These are phyloP conservation scores for Hyalella azteca DNA, from an alignment of 2,888 invertebrate species.

Conservation along the genomic window DNA sequence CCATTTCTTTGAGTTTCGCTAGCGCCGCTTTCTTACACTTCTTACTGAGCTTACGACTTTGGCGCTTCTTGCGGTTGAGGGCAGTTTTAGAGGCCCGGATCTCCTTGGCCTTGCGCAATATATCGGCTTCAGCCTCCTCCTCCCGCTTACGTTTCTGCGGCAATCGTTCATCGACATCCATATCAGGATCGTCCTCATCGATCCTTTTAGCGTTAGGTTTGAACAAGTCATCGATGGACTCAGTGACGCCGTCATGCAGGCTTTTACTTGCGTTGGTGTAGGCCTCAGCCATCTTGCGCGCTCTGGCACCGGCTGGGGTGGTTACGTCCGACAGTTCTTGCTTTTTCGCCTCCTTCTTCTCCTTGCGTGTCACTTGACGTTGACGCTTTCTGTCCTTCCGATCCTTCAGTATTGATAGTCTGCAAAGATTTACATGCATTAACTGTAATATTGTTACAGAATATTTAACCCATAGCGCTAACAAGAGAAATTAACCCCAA, in stretches of 20 bases:
- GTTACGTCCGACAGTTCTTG: background rate
- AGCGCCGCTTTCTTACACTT: conserved; percentile 11
- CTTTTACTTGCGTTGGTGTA: background rate
- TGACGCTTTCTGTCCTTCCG: background rate
- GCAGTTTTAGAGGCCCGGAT: conserved; percentile 1
- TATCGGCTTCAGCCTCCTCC: conserved; percentile 23
- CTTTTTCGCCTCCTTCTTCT: background rate
- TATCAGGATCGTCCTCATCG: conserved; percentile 13
- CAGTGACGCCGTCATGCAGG: background rate
- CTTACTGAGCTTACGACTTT: background rate
- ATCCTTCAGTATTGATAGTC: background rate
- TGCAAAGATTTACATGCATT: too few relatives aligned
- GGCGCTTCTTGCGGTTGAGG: conserved; percentile 6
- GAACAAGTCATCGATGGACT: conserved; percentile 1
- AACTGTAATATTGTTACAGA: too few relatives aligned
- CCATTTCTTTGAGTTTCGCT: background rate
- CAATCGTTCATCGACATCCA: background rate
- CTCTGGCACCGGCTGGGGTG: background rate
- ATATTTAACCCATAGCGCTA: too few relatives aligned
- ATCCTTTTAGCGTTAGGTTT: background rate
- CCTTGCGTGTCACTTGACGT: background rate
- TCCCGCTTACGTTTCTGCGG: background rate
- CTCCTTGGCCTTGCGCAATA: background rate
- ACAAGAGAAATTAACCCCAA: too few relatives aligned
- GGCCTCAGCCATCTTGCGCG: background rate